Evolutionary conservation across 2,797 vertebrate species (phyloP).

Genomic region (Austrolebias charrua): DNA sequence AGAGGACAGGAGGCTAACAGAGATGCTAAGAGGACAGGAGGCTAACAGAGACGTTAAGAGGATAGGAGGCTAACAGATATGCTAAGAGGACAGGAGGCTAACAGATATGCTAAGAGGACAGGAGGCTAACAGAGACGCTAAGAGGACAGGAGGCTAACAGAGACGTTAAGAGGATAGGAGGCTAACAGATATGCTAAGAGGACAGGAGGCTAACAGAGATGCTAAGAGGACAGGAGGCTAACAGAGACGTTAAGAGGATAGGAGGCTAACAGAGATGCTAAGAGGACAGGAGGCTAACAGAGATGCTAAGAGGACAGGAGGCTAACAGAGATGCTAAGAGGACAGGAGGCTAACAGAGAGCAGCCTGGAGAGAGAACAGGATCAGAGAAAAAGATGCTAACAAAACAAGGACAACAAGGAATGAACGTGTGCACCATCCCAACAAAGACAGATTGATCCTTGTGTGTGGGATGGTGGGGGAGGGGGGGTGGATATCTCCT

Average conservation of each 20-base stretch:
- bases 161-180: too few relatives aligned
- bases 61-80: too few relatives aligned
- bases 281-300: constrained; percentile 52
- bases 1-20: constrained; percentile 52
- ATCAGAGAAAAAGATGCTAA: constrained; percentile 36
- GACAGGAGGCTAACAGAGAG: constrained; percentile 60
- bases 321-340: constrained; percentile 48
- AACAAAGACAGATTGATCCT: constrained; percentile 56
- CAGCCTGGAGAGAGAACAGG: constrained; percentile 18
- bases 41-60: too few relatives aligned
- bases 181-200: constrained; percentile 50
- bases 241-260: too few relatives aligned
- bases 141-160: constrained; percentile 56
- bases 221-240: constrained; percentile 55
- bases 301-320: constrained; percentile 57
- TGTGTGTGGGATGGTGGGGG: constrained; percentile 1
- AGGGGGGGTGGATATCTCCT: constrained; percentile 7
- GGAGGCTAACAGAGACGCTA: constrained; percentile 47
- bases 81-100: constrained; percentile 55
- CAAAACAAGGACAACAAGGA: constrained; percentile 50
- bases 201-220: constrained; percentile 55
- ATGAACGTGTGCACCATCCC: constrained; percentile 2
- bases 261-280: constrained; percentile 50
- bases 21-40: constrained; percentile 57
- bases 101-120: constrained; percentile 56